These are phyloP conservation scores for Okapia johnstoni DNA, from an alignment of 2,113 vertebrate genomes.

Conservation along the genomic window DNA sequence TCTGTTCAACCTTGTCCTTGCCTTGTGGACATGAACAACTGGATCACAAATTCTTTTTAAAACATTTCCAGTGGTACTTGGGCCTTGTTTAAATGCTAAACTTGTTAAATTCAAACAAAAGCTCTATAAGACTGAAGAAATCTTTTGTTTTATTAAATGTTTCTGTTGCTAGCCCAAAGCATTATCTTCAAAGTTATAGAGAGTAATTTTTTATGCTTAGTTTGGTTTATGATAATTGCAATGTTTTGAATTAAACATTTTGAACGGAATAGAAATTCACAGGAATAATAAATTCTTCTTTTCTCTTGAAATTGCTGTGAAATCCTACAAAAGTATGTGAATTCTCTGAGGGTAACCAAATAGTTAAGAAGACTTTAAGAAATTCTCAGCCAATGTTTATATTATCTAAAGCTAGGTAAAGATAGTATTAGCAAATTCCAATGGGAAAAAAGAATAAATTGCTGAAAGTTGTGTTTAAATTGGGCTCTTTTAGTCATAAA, in stretches of 20 bases:
- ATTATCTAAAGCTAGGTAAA: not conserved
- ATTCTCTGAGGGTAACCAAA: constrained; percentile 50
- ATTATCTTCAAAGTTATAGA: not conserved
- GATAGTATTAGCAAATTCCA: constrained; percentile 27
- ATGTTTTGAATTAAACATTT: constrained; percentile 44
- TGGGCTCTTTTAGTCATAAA: not conserved
- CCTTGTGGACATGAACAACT: not conserved
- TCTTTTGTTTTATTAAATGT: not conserved
- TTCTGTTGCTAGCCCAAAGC: not conserved
- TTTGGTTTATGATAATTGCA: not conserved
- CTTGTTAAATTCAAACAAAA: not conserved
- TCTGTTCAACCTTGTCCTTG: not conserved
- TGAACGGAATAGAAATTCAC: constrained; percentile 27
- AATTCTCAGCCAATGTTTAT: constrained; percentile 39
- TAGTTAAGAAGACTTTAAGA: constrained; percentile 46
- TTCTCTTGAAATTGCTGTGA: constrained; percentile 44
- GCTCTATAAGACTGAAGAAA: not conserved
- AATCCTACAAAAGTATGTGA: constrained; percentile 3
- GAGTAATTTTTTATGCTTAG: not conserved
- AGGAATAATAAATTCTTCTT: constrained; percentile 46
- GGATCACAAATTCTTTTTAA: not conserved
- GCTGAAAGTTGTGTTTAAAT: not conserved
- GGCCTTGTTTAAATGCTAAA: not conserved
- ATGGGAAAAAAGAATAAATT: not conserved
- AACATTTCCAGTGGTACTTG: not conserved